Conservation (phyloP, 2,797 vertebrate genomes). For the Hemitrygon akajei region DNA sequence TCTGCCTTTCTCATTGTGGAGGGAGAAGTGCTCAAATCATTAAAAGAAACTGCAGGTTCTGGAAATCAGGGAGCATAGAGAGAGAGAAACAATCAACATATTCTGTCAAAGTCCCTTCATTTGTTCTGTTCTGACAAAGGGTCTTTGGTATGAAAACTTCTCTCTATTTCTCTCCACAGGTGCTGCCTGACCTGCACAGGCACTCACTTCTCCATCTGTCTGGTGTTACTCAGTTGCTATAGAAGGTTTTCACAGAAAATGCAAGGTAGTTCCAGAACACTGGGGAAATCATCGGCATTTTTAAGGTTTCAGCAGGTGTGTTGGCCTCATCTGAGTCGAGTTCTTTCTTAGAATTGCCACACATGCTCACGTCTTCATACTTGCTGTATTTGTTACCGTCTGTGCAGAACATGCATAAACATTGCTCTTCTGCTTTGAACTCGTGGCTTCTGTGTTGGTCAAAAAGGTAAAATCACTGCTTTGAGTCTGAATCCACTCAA, state of each 20-base stretch:
- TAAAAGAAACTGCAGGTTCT: too few relatives aligned
- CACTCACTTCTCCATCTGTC: not conserved
- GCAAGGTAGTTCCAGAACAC: not conserved
- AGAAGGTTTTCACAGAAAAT: not conserved
- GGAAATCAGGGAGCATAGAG: too few relatives aligned
- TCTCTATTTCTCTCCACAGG: too few relatives aligned
- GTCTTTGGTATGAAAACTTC: too few relatives aligned
- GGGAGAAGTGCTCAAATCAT: not conserved
- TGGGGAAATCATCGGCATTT: not conserved
- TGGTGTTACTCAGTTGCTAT: not conserved
- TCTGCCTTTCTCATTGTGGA: not conserved
- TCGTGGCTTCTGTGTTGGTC: not conserved
- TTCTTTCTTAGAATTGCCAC: not conserved
- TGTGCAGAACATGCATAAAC: too few relatives aligned
- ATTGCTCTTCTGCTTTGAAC: not conserved
- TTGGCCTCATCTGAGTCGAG: not conserved
- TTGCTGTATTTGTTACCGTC: not conserved
- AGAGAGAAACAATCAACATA: too few relatives aligned
- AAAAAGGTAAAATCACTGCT: not conserved
- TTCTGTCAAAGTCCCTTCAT: too few relatives aligned
- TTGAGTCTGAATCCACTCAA: not conserved
- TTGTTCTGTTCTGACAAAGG: too few relatives aligned
- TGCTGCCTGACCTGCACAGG: too few relatives aligned
- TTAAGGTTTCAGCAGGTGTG: not conserved
- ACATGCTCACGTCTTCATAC: not conserved